Evolutionary conservation across 2,113 vertebrate species (phyloP).

Genomic region (Mirounga angustirostris): DNA sequence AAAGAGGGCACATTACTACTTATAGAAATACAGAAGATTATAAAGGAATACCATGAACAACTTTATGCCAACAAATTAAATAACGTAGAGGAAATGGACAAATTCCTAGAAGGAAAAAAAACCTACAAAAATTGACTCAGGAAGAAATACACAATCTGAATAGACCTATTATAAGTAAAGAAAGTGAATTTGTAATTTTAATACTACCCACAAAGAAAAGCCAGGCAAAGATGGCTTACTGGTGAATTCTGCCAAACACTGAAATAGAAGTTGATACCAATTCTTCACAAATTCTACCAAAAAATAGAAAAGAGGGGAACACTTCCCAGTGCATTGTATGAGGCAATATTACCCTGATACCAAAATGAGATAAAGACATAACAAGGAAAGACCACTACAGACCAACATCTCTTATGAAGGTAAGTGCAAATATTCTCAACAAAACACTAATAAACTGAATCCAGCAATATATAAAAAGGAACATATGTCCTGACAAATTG

Average conservation of each 20-base stretch:
- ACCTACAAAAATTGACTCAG: not conserved
- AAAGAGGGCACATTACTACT: not conserved
- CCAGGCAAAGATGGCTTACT: not conserved
- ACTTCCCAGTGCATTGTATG: not conserved
- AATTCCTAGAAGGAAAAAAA: not conserved
- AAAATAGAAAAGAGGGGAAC: not conserved
- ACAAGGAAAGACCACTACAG: not conserved
- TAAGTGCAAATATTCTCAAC: not conserved
- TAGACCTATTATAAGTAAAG: not conserved
- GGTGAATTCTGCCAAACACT: not conserved
- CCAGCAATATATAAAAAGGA: not conserved
- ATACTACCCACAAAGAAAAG: not conserved
- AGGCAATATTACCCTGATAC: not conserved
- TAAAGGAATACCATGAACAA: not conserved
- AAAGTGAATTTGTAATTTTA: not conserved
- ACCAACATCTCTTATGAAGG: not conserved
- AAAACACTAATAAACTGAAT: not conserved
- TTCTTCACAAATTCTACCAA: not conserved
- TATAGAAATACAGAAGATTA: not conserved
- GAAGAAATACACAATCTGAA: not conserved
- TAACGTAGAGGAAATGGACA: not conserved
- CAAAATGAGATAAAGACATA: not conserved
- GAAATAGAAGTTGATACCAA: not conserved
- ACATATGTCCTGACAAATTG: not conserved
- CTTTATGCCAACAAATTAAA: not conserved